Base-by-base conservation (phyloP, 2,113 vertebrate genomes). In the Rhinolophus sinicus region DNA sequence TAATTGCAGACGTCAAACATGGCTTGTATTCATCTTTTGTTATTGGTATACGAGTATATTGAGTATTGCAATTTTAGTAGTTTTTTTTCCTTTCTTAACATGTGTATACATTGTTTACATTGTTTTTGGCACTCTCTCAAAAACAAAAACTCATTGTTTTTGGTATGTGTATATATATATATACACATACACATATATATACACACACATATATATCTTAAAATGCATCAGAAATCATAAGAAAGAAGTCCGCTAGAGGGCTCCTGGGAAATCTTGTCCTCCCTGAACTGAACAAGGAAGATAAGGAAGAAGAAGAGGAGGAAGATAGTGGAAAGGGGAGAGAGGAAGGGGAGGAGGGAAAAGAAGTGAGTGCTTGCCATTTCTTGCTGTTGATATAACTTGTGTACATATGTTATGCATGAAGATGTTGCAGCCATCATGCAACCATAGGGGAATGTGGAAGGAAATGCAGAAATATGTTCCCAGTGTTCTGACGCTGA, bases 191-290 rank as follows among this genome's bases (percentile, higher is more conserved):
- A n/a, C n/a, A n/a, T 3, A 12, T 47, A 47, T 47, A 47, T 47
- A 47, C 8, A 2, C 2, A 9, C 2, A 7, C 8, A 47, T 9
- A 10, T 10, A 47, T 47, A 47, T 47, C 8, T 47, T 12, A 5
- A 47, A 47, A 47, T 47, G 47, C 47, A 47, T 47, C 47, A 47
- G 47, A 47, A 14, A 72, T 9, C 33, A 64, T 58, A 81, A 52
- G 1, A 22, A 47, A 81, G 33, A 58, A 58, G 52, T 77, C 8
- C 12, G 3, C 38, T 65, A 5, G 3, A 50, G 7, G n/a, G 22
- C 50, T 72, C 44, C 54, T n/a, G 2, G 30, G 33, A 72, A 91
- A 52, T 44, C 47, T 58, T 54, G 4, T 75, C 72, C 12, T 50
- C 40, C 22, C 8, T 26, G 40, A 88, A 33, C n/a, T 77, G 14